Evolutionary conservation across 2,113 vertebrate genomes (phyloP).

Genomic region (Megalops atlanticus): DNA sequence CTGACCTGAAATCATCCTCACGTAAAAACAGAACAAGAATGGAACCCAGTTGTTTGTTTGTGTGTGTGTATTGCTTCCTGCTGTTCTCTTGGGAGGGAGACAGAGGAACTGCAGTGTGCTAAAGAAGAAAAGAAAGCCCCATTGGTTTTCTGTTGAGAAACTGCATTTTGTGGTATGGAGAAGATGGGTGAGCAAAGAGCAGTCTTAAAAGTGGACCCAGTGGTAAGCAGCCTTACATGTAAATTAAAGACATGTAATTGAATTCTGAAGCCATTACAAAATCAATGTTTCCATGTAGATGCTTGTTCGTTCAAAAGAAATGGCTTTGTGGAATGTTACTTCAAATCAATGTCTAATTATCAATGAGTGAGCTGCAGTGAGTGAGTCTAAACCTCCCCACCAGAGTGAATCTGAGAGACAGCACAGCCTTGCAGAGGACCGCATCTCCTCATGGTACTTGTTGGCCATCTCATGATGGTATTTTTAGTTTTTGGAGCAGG

Average conservation of each 20-base stretch:
- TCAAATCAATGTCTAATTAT: neutral
- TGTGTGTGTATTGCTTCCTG: neutral
- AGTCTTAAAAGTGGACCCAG: too few species aligned
- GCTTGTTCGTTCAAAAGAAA: neutral
- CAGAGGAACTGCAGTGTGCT: neutral
- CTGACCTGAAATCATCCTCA: neutral
- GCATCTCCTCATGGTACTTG: neutral
- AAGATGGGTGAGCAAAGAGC: too few species aligned
- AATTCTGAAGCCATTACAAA: neutral
- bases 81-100: too few species aligned
- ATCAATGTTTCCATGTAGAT: neutral
- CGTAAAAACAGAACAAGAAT: neutral
- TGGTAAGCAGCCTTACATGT: too few species aligned
- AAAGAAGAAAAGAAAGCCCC: neutral
- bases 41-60: neutral
- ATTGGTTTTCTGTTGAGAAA: too few species aligned
- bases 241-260: too few species aligned
- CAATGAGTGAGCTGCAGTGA: neutral
- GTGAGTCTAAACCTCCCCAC: neutral
- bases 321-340: neutral
- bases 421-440: neutral
- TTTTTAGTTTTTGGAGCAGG: conserved; percentile 26
- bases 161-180: too few species aligned
- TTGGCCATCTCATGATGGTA: conserved; percentile 4
- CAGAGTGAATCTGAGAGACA: neutral